Evolutionary conservation across 1,140 invertebrate species (phyloP).

Genomic region (honey bee (Apis mellifera)): DNA sequence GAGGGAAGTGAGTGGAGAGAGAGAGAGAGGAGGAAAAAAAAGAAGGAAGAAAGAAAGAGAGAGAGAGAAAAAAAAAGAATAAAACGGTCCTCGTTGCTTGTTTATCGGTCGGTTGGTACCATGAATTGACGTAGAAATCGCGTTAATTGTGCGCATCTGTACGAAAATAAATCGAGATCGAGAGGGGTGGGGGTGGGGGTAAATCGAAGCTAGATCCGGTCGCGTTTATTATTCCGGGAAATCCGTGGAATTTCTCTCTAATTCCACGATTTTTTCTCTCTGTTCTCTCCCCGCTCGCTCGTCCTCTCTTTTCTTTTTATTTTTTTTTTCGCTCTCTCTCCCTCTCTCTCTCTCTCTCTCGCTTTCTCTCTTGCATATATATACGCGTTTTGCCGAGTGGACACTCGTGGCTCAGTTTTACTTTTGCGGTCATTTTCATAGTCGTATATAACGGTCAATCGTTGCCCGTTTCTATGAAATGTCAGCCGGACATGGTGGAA

Average conservation of each 20-base stretch:
- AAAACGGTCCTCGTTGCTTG: constrained; percentile 20
- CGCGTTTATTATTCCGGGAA: constrained; percentile 45
- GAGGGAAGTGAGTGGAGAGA: not conserved
- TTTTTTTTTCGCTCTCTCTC: no score
- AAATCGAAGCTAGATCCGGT: constrained; percentile 25
- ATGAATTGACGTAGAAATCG: constrained; percentile 46
- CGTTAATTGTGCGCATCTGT: constrained; percentile 58
- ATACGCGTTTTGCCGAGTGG: not conserved
- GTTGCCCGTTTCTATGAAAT: not conserved
- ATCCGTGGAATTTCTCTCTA: constrained; percentile 23
- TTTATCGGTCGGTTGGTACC: constrained; percentile 47
- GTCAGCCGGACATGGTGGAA: no score
- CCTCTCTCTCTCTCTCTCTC: no score
- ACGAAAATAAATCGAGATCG: constrained; percentile 54
- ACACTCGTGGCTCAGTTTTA: constrained; percentile 1
- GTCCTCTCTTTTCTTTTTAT: constrained; percentile 28
- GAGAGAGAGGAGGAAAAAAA: not conserved
- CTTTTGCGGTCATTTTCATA: not conserved
- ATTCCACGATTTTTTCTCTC: not conserved
- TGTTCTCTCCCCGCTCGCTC: not conserved
- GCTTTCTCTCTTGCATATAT: no score
- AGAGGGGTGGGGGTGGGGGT: not conserved
- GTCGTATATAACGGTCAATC: not conserved
- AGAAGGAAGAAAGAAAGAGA: no score
- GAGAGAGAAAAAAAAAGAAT: constrained; percentile 21